These are phyloP conservation scores for Drosophila bocki DNA, from an alignment of 1,140 invertebrate genomes.

Conservation along the genomic window DNA sequence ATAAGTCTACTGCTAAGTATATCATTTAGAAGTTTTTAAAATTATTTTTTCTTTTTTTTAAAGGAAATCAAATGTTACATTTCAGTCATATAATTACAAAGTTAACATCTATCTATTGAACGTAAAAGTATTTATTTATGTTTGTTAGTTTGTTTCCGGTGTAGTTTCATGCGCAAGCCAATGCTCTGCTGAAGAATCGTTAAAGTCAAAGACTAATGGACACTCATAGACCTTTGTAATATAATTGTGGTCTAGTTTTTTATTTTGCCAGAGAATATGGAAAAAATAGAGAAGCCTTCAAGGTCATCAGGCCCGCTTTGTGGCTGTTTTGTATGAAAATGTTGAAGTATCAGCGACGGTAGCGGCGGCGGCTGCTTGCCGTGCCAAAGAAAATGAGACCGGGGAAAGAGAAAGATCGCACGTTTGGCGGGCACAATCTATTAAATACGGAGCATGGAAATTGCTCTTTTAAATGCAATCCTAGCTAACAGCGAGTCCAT, in stretches of 20 bases:
- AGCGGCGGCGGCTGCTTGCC: background rate
- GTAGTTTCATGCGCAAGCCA: slow-evolving; percentile 11
- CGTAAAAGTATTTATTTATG: background rate
- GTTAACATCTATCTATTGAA: too few species aligned
- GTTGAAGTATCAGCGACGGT: slow-evolving; percentile 13
- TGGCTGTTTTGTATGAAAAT: slow-evolving; percentile 8
- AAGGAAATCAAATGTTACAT: background rate
- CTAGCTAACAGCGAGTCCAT: slow-evolving; percentile 28
- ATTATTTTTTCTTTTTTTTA: too few species aligned
- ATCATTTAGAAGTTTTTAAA: too few species aligned
- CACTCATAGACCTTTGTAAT: slow-evolving; percentile 30
- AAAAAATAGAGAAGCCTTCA: slow-evolving; percentile 25
- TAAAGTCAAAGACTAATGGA: slow-evolving; percentile 31
- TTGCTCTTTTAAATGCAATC: slow-evolving; percentile 40
- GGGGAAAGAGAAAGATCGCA: slow-evolving; percentile 12
- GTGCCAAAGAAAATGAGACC: slow-evolving; percentile 23
- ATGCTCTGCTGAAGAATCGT: slow-evolving; percentile 9
- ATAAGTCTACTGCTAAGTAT: too few species aligned
- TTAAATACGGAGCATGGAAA: slow-evolving; percentile 58
- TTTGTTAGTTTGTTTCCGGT: slow-evolving; percentile 5
- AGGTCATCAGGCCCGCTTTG: slow-evolving; percentile 19
- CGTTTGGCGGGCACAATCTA: slow-evolving; percentile 6
- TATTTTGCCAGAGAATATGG: slow-evolving; percentile 32
- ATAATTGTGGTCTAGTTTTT: slow-evolving; percentile 41
- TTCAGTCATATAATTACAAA: background rate